Evolutionary conservation across 1,140 invertebrate genomes (phyloP).

Genomic region (Pseudomyrmex cubaensis): DNA sequence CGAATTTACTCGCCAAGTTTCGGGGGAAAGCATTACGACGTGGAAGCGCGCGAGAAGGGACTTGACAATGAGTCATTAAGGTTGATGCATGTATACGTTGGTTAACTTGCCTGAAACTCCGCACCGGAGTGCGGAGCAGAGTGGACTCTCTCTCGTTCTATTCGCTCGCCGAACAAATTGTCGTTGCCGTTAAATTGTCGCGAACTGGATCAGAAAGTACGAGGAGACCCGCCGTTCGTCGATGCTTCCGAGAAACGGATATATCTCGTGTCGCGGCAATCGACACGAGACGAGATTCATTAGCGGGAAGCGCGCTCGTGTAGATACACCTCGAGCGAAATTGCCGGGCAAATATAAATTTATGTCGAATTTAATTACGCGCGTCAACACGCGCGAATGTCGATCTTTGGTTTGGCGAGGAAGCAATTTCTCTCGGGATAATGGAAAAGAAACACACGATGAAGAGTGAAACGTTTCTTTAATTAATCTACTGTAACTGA

Average conservation of each 20-base stretch:
- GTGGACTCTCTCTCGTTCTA: not conserved
- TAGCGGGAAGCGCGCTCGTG: not conserved
- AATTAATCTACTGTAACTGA: too few relatives aligned
- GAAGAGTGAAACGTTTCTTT: too few relatives aligned
- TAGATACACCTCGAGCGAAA: not conserved
- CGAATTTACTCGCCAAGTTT: constrained; percentile 34
- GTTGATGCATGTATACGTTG: constrained; percentile 30
- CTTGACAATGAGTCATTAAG: constrained; percentile 54
- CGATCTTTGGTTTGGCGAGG: not conserved
- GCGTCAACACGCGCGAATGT: not conserved
- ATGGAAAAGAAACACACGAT: not conserved
- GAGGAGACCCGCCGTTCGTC: not conserved
- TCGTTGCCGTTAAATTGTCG: constrained; percentile 7
- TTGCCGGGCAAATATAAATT: not conserved
- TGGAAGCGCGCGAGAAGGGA: not conserved
- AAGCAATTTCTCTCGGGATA: not conserved
- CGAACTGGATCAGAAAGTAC: constrained; percentile 13
- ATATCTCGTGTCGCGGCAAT: not conserved
- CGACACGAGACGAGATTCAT: not conserved
- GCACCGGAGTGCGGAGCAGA: not conserved
- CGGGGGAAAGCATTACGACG: not conserved
- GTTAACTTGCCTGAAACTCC: constrained; percentile 26
- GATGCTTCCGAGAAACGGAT: not conserved
- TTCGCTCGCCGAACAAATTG: not conserved
- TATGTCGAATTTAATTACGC: constrained; percentile 1